Evolutionary conservation across 2,797 vertebrate species (phyloP).

Genomic region (Tamandua tetradactyla): DNA sequence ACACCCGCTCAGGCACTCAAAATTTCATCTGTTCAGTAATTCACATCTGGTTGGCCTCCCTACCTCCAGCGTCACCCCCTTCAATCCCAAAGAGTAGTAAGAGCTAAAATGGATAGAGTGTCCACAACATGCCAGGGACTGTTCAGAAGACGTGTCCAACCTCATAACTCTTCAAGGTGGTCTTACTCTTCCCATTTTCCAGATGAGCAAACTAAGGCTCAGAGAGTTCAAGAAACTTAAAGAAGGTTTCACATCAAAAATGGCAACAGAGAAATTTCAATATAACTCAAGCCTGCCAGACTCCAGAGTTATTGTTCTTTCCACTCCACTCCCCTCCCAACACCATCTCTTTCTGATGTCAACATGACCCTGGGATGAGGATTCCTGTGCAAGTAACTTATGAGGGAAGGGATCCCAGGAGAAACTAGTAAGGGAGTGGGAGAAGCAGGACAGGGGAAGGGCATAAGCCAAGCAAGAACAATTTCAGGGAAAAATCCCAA

Average conservation of each 20-base stretch:
- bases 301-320: neutral
- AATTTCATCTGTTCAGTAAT: neutral
- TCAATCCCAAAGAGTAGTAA: neutral
- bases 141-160: neutral
- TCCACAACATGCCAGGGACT: neutral
- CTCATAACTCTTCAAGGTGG: neutral
- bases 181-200: neutral
- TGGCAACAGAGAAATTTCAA: neutral
- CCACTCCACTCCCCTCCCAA: too few species aligned
- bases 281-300: neutral
- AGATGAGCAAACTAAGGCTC: neutral
- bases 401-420: neutral
- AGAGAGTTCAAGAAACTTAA: neutral
- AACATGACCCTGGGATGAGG: neutral
- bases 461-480: neutral
- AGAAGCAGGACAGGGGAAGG: neutral
- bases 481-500: neutral
- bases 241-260: neutral
- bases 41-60: neutral
- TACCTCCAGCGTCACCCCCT: neutral
- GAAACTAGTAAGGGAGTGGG: neutral
- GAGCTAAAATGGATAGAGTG: neutral
- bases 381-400: rapidly evolving
- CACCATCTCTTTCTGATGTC: neutral
- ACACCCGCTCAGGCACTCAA: neutral